Evolutionary conservation across 2,888 invertebrate species (phyloP).

Genomic region (Conus canariensis): DNA sequence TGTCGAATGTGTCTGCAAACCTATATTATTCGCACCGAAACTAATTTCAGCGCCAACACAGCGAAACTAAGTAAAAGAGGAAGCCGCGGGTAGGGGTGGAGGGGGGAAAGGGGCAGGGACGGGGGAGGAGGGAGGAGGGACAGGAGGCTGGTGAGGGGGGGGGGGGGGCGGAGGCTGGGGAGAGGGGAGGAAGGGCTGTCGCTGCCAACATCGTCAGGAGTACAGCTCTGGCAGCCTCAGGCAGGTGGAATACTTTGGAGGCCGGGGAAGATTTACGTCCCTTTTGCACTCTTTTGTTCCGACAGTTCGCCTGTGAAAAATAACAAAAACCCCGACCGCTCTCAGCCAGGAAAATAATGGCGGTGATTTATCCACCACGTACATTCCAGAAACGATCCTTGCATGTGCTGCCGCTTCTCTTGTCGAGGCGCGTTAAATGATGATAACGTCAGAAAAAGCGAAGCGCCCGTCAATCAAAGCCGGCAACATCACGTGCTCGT

Average conservation of each 20-base stretch:
- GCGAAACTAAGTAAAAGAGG: constrained; percentile 1
- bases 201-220: not conserved
- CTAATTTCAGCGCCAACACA: constrained; percentile 25
- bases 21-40: constrained; percentile 37
- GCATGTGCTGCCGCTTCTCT: constrained; percentile 41
- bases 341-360: constrained; percentile 26
- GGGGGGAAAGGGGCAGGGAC: not conserved
- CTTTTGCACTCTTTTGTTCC: constrained; percentile 46
- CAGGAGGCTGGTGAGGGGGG: too few species aligned
- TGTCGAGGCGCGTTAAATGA: constrained; percentile 26
- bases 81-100: not conserved
- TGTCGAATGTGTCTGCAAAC: constrained; percentile 38
- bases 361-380: constrained; percentile 41
- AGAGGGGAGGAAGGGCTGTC: not conserved
- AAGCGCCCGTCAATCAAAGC: constrained; percentile 40
- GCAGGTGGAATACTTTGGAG: constrained; percentile 12
- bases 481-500: constrained; percentile 39
- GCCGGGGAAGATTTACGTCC: constrained; percentile 34
- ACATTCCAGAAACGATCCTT: constrained; percentile 40
- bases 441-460: constrained; percentile 42
- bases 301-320: constrained; percentile 31
- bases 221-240: not conserved
- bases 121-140: too few species aligned
- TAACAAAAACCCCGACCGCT: not conserved
- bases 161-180: not conserved